Evolutionary conservation across 2,888 invertebrate species (phyloP), one percentile per base, ranked within the genome.

Genomic region (Drosophila prostipennis): DNA sequence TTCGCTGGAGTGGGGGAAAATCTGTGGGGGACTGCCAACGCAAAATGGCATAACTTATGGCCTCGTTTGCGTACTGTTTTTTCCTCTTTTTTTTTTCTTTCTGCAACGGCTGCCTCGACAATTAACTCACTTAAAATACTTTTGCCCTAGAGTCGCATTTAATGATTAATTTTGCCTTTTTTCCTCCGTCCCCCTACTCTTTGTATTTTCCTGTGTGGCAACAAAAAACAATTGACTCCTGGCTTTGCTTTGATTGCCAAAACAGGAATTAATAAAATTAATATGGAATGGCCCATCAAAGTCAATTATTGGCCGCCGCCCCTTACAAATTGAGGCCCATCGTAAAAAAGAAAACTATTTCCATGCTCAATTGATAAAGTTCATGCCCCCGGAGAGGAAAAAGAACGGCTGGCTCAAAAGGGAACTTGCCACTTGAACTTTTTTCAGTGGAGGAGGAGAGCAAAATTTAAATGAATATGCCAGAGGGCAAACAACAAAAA

Each of bases 1-100:
- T 48, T 39, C 59, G 23, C 19, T 11, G 39, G 40, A 5, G 26
- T 4, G 39, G 34, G 16, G 23, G 3, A 37, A 42, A 57, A 57
- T 29, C 54, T 19, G 67, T 13, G 42, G 46, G 46, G 53, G 42
- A 70, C 67, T 73, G 75, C 80, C 75, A 61, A 55, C 80, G 69
- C 57, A 78, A 79, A 84, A 87, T 87, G 81, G 77, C 81, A 87
- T 84, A 81, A 84, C 77, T 84, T 84, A 79, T 87, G 75, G 77
- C 69, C 81, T 75, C 73, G 61, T 84, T 79, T 74, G 61, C 64
- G 59, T 53, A 59, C 63, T 61, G 34, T 39, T 14, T 52, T 54
- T 43, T 76, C 34, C 5, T 23, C 34, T 6, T 23, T 13, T 43
- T 16, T 40, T 19, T n/a, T 23, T 16, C 42, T 6, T 42, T 23